Base-by-base conservation (phyloP, 2,888 invertebrate genomes). In the Frankliniella fusca region DNA sequence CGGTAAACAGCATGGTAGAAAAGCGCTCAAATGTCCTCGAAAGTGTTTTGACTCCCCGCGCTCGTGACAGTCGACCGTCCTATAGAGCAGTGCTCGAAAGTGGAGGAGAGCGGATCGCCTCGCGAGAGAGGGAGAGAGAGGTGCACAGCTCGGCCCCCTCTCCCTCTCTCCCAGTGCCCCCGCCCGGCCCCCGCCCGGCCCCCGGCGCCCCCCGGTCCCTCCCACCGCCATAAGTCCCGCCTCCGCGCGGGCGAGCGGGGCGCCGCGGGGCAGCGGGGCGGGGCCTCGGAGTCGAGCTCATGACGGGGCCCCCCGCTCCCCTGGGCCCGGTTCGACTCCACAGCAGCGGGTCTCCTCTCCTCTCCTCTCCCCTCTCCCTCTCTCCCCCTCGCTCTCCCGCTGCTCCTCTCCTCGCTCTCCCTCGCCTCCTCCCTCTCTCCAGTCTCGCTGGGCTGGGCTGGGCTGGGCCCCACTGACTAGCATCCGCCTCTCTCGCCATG, bases 161-260 rank as follows among this genome's bases (percentile, higher is more conserved):
- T 38, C 38, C 38, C 38, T 38, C 61, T 61, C 61, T 18, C 7
- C 61, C 7, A 7, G 11, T 10, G 18, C 15, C 61, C 20, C 20
- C 61, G 10, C 20, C 61, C n/a, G 54, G 54, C 20, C 20, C 15
- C 15, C 54, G 54, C 15, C 10, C 10, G 0, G 10, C 61, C 20
- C 15, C 15, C 20, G 18, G 61, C 15, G 61, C 61, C 18, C 20
- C 61, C 20, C 61, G 61, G 70, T 23, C 70, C 23, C 70, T 23
- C 70, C 70, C 70, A 76, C 70, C 27, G 23, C 27, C 70, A 76
- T 76, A 76, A 76, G 70, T 76, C 70, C 70, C 70, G 70, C 70
- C 70, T 76, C 70, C 70, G 23, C 23, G 23, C 70, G 70, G 70
- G 18, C 54, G 18, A 18, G 54, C 54, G 18, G 54, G n/a, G n/a